A percentile compares a stretch with the other conserved stretches of the same genome.
Conservation (phyloP, 2,888 invertebrate genomes). For the Ormia ochracea region DNA sequence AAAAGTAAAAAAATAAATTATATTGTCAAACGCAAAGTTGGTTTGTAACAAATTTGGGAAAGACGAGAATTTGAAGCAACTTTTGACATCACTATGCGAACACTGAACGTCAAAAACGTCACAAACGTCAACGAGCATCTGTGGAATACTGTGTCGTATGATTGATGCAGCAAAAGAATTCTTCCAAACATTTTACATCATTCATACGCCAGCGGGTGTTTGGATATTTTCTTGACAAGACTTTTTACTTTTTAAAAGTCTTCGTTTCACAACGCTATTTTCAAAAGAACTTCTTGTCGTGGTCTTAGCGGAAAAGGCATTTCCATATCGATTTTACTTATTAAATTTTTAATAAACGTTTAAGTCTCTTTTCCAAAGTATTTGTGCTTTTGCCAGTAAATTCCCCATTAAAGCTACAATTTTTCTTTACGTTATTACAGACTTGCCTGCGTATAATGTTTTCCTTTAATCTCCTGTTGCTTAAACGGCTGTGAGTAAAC, state of each 20-base stretch:
- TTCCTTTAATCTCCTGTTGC: not conserved
- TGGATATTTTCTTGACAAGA: not conserved
- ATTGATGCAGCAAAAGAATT: not conserved
- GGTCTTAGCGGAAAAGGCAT: too few relatives aligned
- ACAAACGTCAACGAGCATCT: not conserved
- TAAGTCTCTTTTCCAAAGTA: not conserved
- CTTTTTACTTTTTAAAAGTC: not conserved
- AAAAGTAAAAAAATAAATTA: too few relatives aligned
- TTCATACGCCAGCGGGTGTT: slow-evolving; percentile 26
- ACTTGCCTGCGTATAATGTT: not conserved
- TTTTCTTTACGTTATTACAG: slow-evolving; percentile 11
- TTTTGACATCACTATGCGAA: too few relatives aligned
- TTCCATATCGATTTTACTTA: too few relatives aligned
- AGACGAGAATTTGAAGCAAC: too few relatives aligned
- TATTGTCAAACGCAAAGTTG: too few relatives aligned
- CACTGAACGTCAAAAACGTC: too few relatives aligned
- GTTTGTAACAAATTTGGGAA: too few relatives aligned
- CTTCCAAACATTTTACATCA: slow-evolving; percentile 7
- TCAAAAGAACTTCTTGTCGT: too few relatives aligned
- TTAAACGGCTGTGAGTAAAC: slow-evolving; percentile 47
- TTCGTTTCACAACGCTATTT: too few relatives aligned
- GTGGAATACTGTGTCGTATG: slow-evolving; percentile 19
- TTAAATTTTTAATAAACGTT: too few relatives aligned
- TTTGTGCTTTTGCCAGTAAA: not conserved
- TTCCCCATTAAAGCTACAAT: slow-evolving; percentile 19